Evolutionary conservation across 2,888 invertebrate species (phyloP), one percentile per base, ranked within the genome.

Genomic region (Odontocolon sp.): DNA sequence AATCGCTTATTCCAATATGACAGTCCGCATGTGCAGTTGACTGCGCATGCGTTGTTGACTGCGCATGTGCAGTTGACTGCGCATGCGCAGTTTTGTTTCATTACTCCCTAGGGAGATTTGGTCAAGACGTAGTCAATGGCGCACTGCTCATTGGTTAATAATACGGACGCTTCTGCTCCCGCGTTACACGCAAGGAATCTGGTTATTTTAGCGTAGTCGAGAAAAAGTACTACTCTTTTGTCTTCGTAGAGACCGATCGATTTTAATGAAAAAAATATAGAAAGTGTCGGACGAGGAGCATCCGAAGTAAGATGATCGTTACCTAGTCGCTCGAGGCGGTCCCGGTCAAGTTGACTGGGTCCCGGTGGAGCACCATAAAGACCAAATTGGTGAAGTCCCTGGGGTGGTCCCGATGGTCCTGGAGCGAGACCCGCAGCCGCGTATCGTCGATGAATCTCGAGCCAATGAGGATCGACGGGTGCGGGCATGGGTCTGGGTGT

Each of bases 381-480:
- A 5, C 95, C 94, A 85, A 95, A 95, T 86, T 95, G 95, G 82
- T 93, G 94, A 40, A 95, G 92, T 11, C 88, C 90, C 68, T 91
- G 91, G 2, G 91, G 91, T 2, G 92, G 90, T 56, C 92, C 93
- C 9, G 91, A 91, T 23, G 88, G 88, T 61, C 90, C 91, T 1
- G 91, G 88, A 0, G 88, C 87, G 6, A 91, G 83, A 23, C 91
- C 88, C 4, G 91, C 88, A 0, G 89, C 89, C 67, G 89, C 90
- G 82, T 93, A 95, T 87, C 96, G 92, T 87, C 97, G 92, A 88
- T 98, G 98, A 89, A 98, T 94, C 89, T 98, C 98, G 84, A 98
- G 91, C 97, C 98, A 95, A 84, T 95, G 95, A 0, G 96, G 95
- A 89, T 96, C 96, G 83, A 96, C 92, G 50, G 93, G 91, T 81